A percentile compares a stretch with the other conserved stretches of the same genome.
Conservation (phyloP, 2,797 vertebrate species). For the Echeneis naucrates region DNA sequence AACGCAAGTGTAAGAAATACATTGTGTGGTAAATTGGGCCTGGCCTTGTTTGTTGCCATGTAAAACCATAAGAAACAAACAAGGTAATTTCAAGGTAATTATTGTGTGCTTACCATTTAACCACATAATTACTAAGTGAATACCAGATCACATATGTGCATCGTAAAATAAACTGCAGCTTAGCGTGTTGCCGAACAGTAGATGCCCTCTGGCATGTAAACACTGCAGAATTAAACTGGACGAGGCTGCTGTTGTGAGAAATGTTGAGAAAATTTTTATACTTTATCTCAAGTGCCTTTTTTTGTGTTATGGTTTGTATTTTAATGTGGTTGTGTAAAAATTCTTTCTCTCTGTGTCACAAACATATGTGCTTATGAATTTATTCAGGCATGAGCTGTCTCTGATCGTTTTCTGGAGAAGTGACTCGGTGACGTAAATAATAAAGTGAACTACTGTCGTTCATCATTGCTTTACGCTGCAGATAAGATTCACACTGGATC, state of each 20-base stretch:
- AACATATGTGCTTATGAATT: conserved; percentile 20
- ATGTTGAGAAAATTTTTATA: conserved; percentile 13
- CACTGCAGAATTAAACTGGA: conserved; percentile 33
- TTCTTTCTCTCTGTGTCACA: conserved; percentile 5
- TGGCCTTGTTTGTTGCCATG: conserved; percentile 70
- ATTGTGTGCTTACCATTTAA: conserved; percentile 67
- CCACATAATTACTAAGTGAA: conserved; percentile 77
- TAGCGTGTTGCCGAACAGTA: conserved; percentile 53
- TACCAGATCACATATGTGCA: conserved; percentile 71
- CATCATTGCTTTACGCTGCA: conserved; percentile 8
- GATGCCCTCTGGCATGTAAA: conserved; percentile 63
- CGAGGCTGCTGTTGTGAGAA: conserved; percentile 12
- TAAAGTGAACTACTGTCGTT: conserved; percentile 2
- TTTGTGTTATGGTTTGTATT: conserved; percentile 22
- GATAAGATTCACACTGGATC: conserved; percentile 24
- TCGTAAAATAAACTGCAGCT: conserved; percentile 76
- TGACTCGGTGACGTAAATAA: conserved; percentile 12
- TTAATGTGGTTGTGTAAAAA: conserved; percentile 44
- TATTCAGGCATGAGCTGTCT: conserved; percentile 11
- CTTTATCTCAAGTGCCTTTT: conserved; percentile 13
- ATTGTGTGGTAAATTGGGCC: conserved; percentile 58
- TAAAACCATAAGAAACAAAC: conserved; percentile 79
- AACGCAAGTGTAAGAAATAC: conserved; percentile 43
- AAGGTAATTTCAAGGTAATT: conserved; percentile 78
- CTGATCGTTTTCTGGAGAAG: not conserved